Base-by-base conservation (phyloP, 2,797 vertebrate genomes). In the Zenarchopterus dispar region DNA sequence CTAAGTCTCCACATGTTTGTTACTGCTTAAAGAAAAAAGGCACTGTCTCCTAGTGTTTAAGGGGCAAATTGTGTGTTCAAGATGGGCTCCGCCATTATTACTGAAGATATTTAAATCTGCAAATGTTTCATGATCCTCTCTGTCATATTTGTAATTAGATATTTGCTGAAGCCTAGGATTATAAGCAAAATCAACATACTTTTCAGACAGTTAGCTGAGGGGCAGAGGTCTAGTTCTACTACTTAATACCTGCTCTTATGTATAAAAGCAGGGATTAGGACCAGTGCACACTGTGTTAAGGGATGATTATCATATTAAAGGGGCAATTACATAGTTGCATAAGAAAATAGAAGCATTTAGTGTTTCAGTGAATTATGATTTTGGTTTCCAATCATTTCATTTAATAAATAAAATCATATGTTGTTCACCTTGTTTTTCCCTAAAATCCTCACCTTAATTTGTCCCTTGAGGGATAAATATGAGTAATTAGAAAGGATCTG, bases 41-140 rank as follows among this genome's bases (percentile, higher is more conserved):
- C 43, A 3, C 5, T 6, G 51, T 24, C 13, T 5, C 45, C 59
- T 61, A 75, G 56, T 66, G 69, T 78, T 73, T 78, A 83, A 77
- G 78, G 82, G 84, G 89, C 70, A 80, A 78, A 82, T 46, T 68
- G 58, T 45, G 62, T 81, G 62, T 75, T 75, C 45, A 62, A 64
- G 60, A 78, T 51, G 59, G 85, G 73, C 77, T 31, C 54, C 41
- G 61, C 62, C 49, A 56, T 78, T 69, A 76, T 78, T 78, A 62
- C 63, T 82, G 44, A 77, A 6, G 57, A 71, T 62, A 56, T 68
- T 70, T 58, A 78, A 70, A 82, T 76, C 65, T 78, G 47, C 67
- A 63, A 58, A 46, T 24, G 60, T 73, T 84, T 88, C 76, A 63
- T 55, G 49, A 77, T 68, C 66, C 67, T 62, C 69, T 80, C 77